A percentile compares a stretch with the other conserved stretches of the same genome.
Conservation (phyloP, 2,113 vertebrate genomes). For the Zonotrichia leucophrys region DNA sequence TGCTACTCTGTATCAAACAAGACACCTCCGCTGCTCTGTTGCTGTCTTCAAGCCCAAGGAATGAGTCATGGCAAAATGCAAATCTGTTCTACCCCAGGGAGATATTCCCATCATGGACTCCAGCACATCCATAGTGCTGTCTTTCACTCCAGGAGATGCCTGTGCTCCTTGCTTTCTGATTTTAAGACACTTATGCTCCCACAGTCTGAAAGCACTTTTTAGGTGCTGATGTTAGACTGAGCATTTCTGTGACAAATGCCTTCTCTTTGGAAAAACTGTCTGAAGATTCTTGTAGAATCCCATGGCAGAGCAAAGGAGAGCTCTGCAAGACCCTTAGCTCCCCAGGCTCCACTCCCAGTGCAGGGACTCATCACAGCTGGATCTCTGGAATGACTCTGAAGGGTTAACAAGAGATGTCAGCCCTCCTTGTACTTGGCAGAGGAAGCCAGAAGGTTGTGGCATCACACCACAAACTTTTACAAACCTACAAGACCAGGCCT, state of each 20-base stretch:
- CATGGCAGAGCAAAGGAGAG: background rate
- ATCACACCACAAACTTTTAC: slow-evolving; percentile 2
- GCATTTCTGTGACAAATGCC: background rate
- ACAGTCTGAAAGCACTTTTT: background rate
- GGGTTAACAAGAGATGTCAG: background rate
- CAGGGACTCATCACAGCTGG: background rate
- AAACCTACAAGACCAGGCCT: background rate
- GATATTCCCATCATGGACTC: background rate
- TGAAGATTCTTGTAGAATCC: background rate
- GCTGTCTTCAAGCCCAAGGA: background rate
- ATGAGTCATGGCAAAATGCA: background rate
- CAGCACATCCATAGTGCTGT: background rate
- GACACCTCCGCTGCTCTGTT: background rate
- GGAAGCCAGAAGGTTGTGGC: background rate
- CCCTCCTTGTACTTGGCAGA: background rate
- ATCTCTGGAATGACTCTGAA: background rate
- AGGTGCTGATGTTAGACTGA: background rate
- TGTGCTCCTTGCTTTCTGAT: background rate
- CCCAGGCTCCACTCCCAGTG: background rate
- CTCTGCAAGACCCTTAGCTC: background rate
- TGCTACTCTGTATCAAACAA: background rate
- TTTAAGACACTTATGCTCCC: background rate
- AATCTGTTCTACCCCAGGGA: background rate
- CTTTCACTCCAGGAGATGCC: background rate
- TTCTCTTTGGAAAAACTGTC: background rate